Conservation (phyloP, 2,888 invertebrate genomes). For the Neoascia interrupta region DNA sequence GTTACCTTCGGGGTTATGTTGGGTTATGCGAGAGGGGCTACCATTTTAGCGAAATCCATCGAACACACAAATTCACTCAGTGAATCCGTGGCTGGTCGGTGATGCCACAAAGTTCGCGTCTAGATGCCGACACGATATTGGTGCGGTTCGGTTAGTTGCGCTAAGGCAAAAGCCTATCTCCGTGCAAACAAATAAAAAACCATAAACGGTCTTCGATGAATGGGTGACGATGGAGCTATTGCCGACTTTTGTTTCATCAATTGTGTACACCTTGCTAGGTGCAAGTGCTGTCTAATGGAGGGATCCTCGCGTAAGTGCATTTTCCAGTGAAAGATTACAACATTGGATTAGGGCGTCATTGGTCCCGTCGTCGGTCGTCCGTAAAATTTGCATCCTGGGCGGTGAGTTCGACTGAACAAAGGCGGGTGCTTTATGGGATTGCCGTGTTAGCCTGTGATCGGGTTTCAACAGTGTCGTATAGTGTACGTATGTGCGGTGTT, state of each 20-base stretch:
- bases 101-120: conserved; percentile 55
- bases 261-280: conserved; percentile 56
- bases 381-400: too few relatives aligned
- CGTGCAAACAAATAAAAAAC: conserved; percentile 8
- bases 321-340: conserved; percentile 68
- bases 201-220: conserved; percentile 47
- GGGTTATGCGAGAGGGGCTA: conserved; percentile 68
- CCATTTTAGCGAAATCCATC: conserved; percentile 65
- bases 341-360: conserved; percentile 63
- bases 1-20: conserved; percentile 65
- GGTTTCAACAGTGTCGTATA: conserved; percentile 57
- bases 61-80: conserved; percentile 70
- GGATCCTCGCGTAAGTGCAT: conserved; percentile 62
- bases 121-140: conserved; percentile 67
- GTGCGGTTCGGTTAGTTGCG: conserved; percentile 1
- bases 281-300: conserved; percentile 56
- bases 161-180: too few relatives aligned
- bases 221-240: conserved; percentile 61
- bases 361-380: conserved; percentile 45
- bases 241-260: conserved; percentile 63
- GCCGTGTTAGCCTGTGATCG: conserved; percentile 57
- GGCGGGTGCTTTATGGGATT: conserved; percentile 66
- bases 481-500: background rate
- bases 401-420: conserved; percentile 44
- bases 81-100: conserved; percentile 36